Base-by-base conservation (phyloP, 2,888 invertebrate genomes). In the Cylloceria caligata region DNA sequence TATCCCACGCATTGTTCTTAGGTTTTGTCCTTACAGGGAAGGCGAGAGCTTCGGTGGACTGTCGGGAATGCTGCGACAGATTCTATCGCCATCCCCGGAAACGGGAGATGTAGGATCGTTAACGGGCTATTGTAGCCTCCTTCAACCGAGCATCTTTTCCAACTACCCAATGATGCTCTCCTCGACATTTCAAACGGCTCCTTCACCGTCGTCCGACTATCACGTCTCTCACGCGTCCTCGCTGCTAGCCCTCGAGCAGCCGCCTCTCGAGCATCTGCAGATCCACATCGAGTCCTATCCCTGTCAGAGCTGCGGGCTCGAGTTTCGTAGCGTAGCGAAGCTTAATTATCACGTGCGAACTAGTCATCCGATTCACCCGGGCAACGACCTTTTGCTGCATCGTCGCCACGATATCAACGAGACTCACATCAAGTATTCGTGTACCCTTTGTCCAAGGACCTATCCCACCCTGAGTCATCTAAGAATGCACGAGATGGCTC, bases 21-120 rank as follows among this genome's bases (percentile, higher is more conserved):
- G 84, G 88, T 91, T 90, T 90, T 91, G 88, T 90, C 90, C 87
- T 91, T 92, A 87, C 92, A 92, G 92, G 89, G 92, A 92, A 80
- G 88, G 88, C 81, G 92, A 92, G 82, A 90, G 90, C 69, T 92
- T 92, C 78, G 92, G 92, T 72, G 92, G 92, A 87, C 90, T 92
- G 73, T 92, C 92, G 36, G 92, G 92, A 84, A 92, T 92, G 92
- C 90, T 92, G 83, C 92, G 92, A 69, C 92, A 92, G 83, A 92
- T 92, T 80, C 89, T 92, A 21, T 92, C 92, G 72, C 92, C 92
- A 21, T 90, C 92, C 69, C 90, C 92, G 74, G 91, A 91, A 86
- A 89, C 88, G 78, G 89, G 88, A 19, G 91, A 91, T 36, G 77
- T 83, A 52, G 86, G 86, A 73, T 81, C 81, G 55, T 85, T 86